Evolutionary conservation across 2,797 vertebrate species (phyloP).

Genomic region (Scomberomorus guttatus): DNA sequence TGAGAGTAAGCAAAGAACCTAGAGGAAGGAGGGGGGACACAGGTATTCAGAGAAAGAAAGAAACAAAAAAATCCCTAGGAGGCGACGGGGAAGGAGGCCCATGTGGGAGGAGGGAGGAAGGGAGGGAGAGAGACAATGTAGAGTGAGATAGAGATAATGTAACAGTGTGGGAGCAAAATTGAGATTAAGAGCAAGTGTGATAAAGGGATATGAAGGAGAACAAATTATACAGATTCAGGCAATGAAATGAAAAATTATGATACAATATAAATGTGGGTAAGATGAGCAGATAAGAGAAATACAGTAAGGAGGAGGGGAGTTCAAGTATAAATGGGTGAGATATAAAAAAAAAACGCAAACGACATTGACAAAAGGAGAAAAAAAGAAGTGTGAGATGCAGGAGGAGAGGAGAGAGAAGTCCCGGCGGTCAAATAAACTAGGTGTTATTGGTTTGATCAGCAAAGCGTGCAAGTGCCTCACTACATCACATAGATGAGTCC

Average conservation of each 20-base stretch:
- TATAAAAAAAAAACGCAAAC: background rate
- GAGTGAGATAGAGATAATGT: constrained; percentile 47
- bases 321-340: constrained; percentile 19
- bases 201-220: constrained; percentile 58
- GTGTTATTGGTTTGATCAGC: constrained; percentile 78
- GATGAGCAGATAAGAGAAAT: constrained; percentile 58
- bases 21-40: constrained; percentile 10
- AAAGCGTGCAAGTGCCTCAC: constrained; percentile 65
- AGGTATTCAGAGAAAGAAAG: constrained; percentile 48
- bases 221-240: constrained; percentile 56
- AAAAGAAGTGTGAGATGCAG: constrained; percentile 1
- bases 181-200: constrained; percentile 63
- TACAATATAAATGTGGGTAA: constrained; percentile 51
- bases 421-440: constrained; percentile 72
- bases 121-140: background rate
- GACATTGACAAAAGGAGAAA: constrained; percentile 1
- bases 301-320: constrained; percentile 33
- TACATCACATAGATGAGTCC: constrained; percentile 66
- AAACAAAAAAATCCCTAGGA: constrained; percentile 39
- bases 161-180: constrained; percentile 56
- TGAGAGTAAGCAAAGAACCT: constrained; percentile 35
- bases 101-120: constrained; percentile 6
- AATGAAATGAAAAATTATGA: constrained; percentile 61
- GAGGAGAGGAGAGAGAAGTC: constrained; percentile 34
- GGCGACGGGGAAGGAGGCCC: constrained; percentile 28